These are phyloP conservation scores for Oligia strigilis DNA, from an alignment of 2,888 invertebrate genomes.

Conservation along the genomic window DNA sequence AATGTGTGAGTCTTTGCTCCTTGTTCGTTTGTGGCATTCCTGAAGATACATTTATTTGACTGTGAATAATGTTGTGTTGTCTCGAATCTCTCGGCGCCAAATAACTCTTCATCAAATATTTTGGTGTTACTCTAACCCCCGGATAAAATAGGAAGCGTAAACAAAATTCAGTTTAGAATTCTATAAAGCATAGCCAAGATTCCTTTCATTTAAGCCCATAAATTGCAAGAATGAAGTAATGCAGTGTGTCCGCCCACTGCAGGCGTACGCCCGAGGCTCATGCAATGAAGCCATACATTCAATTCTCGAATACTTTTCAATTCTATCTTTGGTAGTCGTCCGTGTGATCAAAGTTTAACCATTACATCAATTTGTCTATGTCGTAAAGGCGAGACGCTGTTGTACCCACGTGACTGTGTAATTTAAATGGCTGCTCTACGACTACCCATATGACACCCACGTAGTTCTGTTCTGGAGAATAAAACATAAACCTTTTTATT, in stretches of 20 bases:
- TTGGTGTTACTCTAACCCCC: conserved; percentile 7
- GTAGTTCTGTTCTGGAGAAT: conserved; percentile 45
- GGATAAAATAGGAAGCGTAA: conserved; percentile 40
- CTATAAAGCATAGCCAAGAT: conserved; percentile 59
- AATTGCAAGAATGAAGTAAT: conserved; percentile 82
- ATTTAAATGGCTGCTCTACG: conserved; percentile 50
- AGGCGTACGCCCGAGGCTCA: conserved; percentile 69
- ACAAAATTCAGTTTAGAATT: conserved; percentile 57
- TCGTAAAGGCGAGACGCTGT: conserved; percentile 57
- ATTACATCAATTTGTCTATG: conserved; percentile 60
- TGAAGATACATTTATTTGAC: conserved; percentile 37
- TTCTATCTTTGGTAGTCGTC: conserved; percentile 60
- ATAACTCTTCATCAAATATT: conserved; percentile 36
- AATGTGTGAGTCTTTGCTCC: conserved; percentile 35
- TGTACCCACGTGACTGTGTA: conserved; percentile 53
- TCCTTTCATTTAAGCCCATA: conserved; percentile 70
- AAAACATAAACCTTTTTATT: conserved; percentile 34
- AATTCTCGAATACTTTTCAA: conserved; percentile 62
- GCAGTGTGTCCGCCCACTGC: conserved; percentile 78
- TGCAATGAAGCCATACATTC: conserved; percentile 67
- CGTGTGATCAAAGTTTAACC: conserved; percentile 51
- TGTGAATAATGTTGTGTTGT: conserved; percentile 38
- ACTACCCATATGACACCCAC: conserved; percentile 69
- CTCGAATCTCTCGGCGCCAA: conserved; percentile 7
- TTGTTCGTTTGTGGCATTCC: conserved; percentile 41